phyloP scores from a whole-genome alignment of 2,888 invertebrate species.

The Sarcophaga variegata region DNA sequence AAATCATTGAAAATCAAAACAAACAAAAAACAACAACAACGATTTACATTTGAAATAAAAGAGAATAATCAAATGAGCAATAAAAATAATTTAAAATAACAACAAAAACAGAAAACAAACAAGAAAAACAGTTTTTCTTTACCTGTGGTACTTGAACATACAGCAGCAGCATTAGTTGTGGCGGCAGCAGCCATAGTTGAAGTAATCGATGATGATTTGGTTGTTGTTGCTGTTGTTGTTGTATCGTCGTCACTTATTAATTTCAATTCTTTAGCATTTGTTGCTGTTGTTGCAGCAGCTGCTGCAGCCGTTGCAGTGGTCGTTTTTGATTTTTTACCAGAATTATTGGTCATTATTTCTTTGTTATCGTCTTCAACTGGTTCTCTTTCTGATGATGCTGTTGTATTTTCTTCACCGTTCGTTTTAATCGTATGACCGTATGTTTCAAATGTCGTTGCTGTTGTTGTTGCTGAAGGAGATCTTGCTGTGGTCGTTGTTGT shows the following conservation, averaged over 20 bases:
- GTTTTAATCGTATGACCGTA: constrained; percentile 56
- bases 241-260: constrained; percentile 26
- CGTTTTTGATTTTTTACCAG: constrained; percentile 60
- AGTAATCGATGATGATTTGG: no score
- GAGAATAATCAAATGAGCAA: not conserved
- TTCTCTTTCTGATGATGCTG: constrained; percentile 16
- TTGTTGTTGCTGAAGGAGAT: constrained; percentile 29
- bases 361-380: constrained; percentile 5
- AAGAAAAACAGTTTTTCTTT: constrained; percentile 8
- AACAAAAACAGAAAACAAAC: no score
- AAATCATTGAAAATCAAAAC: not conserved
- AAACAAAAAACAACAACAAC: not conserved
- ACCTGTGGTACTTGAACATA: constrained; percentile 53
- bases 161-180: not conserved
- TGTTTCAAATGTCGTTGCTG: constrained; percentile 47
- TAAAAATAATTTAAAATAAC: not conserved
- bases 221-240: constrained; percentile 17
- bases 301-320: constrained; percentile 51
- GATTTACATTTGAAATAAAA: constrained; percentile 5
- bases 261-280: constrained; percentile 58
- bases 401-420: constrained; percentile 32
- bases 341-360: constrained; percentile 61
- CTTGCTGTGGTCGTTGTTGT: constrained; percentile 31
- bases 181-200: constrained; percentile 8
- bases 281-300: constrained; percentile 43